Base-by-base conservation (phyloP, 2,797 vertebrate genomes). In the Enteromius afrohamiltoni region DNA sequence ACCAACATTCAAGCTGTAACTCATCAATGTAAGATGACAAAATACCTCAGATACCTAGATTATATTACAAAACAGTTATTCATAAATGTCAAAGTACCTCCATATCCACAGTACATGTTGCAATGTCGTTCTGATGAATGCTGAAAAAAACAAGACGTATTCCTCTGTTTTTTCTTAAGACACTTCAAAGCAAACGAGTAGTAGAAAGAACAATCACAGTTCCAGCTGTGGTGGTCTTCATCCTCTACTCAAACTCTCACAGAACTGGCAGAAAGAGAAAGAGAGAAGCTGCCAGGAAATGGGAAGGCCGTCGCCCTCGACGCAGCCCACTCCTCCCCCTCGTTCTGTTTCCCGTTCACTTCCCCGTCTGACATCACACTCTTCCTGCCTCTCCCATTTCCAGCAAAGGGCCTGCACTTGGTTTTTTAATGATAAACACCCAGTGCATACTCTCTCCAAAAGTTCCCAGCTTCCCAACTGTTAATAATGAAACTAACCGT, bases 31-130 rank as follows among this genome's bases (percentile, higher is more conserved):
- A 13, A 26, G 3, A 60, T n/a, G 2, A 9, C 14, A 11, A 34
- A 53, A 55, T 40, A 69, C 31, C 9, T 58, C 68, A 79, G 11
- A 58, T 58, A 23, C 53, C 53, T 23, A 17, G 23, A 75, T 64
- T 34, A 45, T 80, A 45, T 70, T 29, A 31, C 51, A 0, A 51
- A 77, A 77, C 6, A 37, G 45, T 29, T 2, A 8, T 53, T 69
- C 5, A 65, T 19, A 21, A 14, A 45, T 29, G 14, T 37, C 19
- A 68, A 8, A 62, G 85, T 91, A 95, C 95, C 95, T 95, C 93
- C 93, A 93, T 95, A 94, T 93, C 93, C 93, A 89, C 93, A 93
- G 93, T 95, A 94, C 95, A 95, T 95, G 84, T 60, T 95, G 86
- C 47, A 62, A 82, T 79, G 64, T 79, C 8, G 67, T 74, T 65